Percentiles rank a stretch among this genome's conserved stretches.
Conservation (phyloP, 2,797 vertebrate genomes). For the Platalea minor region DNA sequence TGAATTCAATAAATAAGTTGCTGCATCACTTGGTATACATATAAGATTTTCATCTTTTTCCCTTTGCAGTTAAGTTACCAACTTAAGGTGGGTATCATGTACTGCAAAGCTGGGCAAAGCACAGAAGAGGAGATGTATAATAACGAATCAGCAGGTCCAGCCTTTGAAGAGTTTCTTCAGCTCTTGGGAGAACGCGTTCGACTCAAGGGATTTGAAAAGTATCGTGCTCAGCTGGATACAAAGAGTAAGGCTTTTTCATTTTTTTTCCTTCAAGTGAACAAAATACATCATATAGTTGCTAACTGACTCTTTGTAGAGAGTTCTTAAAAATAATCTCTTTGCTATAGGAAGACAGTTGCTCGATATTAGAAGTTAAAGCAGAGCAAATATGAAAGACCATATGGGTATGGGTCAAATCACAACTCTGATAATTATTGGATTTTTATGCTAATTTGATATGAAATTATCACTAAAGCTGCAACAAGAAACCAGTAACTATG, state of each 20-base stretch:
- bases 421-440: not conserved
- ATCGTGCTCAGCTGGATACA: conserved; percentile 95
- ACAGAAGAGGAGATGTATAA: conserved; percentile 99
- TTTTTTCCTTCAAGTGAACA: not conserved
- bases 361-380: not conserved
- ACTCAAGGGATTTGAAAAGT: conserved; percentile 95
- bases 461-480: not conserved
- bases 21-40: not conserved
- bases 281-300: not conserved
- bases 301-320: not conserved
- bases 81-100: conserved; percentile 97
- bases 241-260: conserved; percentile 81
- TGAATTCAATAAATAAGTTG: not conserved
- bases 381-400: not conserved
- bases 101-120: conserved; percentile 93
- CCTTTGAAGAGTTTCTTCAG: conserved; percentile 95
- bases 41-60: not conserved
- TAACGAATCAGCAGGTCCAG: conserved; percentile 90
- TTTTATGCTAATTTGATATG: not conserved
- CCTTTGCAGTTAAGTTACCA: conserved; percentile 91
- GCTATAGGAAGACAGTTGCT: not conserved
- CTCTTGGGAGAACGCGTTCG: conserved; percentile 94
- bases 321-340: not conserved
- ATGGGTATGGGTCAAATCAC: too few species aligned
- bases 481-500: not conserved